Percentiles rank a stretch among this genome's conserved stretches.
Evolutionary conservation across 2,888 invertebrate genomes (phyloP).

Genomic region (Fabriciana adippe): DNA sequence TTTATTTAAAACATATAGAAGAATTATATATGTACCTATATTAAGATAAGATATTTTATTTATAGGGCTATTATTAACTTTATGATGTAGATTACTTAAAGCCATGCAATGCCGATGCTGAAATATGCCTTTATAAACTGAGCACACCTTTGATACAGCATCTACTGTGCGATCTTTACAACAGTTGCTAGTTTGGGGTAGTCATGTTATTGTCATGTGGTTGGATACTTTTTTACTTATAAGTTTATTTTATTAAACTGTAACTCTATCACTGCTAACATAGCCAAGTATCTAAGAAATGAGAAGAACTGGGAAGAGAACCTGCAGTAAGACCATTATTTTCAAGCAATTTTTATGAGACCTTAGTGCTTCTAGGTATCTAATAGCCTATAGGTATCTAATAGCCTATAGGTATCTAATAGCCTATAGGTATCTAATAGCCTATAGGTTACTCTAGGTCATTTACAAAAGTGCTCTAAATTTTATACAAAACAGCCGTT

Average conservation of each 20-base stretch:
- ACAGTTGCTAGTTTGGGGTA: background rate
- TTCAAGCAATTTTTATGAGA: background rate
- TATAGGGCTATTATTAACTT: background rate
- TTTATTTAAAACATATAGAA: too few relatives aligned
- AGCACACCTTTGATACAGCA: slow-evolving; percentile 16
- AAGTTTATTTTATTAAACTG: too few relatives aligned
- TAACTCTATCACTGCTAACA: too few relatives aligned
- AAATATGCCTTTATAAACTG: slow-evolving; percentile 17
- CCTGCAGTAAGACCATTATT: too few relatives aligned
- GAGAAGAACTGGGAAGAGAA: too few relatives aligned
- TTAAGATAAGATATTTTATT: too few relatives aligned
- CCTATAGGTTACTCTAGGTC: too few relatives aligned
- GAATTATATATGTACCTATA: too few relatives aligned
- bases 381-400: too few relatives aligned
- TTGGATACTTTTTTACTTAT: background rate
- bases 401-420: background rate
- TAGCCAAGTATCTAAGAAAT: too few relatives aligned
- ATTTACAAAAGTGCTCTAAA: too few relatives aligned
- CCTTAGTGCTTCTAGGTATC: background rate
- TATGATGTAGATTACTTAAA: background rate
- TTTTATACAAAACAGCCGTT: background rate
- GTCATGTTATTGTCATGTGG: background rate
- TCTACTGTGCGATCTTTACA: slow-evolving; percentile 7
- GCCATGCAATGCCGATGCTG: slow-evolving; percentile 6
- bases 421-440: background rate